Conservation (phyloP, 2,113 vertebrate species). For the Lates calcarifer region DNA sequence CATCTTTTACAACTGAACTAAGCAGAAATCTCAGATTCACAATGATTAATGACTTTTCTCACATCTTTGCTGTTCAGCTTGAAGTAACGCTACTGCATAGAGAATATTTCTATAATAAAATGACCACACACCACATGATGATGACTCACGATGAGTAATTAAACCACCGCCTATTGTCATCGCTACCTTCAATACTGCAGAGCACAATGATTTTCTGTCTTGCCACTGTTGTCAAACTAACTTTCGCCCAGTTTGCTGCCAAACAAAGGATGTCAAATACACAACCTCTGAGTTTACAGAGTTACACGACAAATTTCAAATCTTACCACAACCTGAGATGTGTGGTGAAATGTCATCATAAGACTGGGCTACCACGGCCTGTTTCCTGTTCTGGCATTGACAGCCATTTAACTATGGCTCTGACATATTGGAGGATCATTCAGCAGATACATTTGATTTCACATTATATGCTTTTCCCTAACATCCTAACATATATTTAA, state of each 20-base stretch:
- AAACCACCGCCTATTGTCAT: neutral
- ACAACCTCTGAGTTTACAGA: constrained; percentile 19
- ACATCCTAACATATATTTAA: neutral
- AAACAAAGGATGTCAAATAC: constrained; percentile 13
- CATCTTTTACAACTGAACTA: neutral
- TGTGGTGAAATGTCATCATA: neutral
- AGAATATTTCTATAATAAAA: neutral
- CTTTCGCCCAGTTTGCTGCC: neutral
- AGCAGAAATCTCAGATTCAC: neutral
- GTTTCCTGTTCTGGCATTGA: constrained; percentile 9
- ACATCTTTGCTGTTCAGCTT: neutral
- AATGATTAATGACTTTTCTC: neutral
- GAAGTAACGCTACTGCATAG: neutral
- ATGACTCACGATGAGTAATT: neutral
- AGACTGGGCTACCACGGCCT: neutral
- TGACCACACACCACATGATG: neutral
- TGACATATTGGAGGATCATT: neutral
- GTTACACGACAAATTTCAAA: constrained; percentile 26
- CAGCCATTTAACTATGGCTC: neutral
- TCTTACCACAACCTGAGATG: neutral
- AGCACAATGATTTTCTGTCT: neutral
- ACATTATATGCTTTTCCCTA: neutral
- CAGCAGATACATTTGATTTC: neutral
- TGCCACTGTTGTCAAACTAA: neutral
- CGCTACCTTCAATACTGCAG: neutral